Percentiles rank a stretch among this genome's conserved stretches.
Evolutionary conservation across 2,888 invertebrate species (phyloP).

Genomic region (Drosophila setosimentum): DNA sequence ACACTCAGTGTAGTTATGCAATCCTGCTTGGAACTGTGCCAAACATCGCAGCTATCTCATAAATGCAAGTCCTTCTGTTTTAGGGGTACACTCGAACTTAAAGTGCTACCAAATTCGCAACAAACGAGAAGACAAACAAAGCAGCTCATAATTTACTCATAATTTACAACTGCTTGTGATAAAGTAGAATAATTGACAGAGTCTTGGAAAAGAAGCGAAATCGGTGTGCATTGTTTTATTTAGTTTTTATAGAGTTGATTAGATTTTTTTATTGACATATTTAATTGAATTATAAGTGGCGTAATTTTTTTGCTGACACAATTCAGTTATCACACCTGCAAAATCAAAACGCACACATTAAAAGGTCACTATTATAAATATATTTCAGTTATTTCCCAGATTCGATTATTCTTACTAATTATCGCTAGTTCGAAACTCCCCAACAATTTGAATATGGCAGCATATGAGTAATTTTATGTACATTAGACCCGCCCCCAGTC

Average conservation of each 20-base stretch:
- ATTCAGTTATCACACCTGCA: conserved; percentile 54
- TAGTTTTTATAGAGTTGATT: conserved; percentile 71
- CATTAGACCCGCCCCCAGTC: conserved; percentile 20
- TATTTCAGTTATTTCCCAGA: conserved; percentile 76
- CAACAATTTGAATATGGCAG: not conserved
- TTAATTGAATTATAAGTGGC: conserved; percentile 76
- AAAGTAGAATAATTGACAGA: conserved; percentile 2
- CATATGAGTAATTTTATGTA: conserved; percentile 17
- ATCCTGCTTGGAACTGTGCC: conserved; percentile 24
- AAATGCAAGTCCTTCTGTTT: conserved; percentile 31
- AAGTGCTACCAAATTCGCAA: conserved; percentile 50
- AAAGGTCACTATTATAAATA: conserved; percentile 13
- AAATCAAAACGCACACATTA: conserved; percentile 36
- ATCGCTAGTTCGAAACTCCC: conserved; percentile 26
- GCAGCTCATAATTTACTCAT: conserved; percentile 43
- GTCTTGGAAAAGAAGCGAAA: not conserved
- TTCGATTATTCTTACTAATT: conserved; percentile 53
- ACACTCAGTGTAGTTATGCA: conserved; percentile 23
- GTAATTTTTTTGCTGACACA: conserved; percentile 64
- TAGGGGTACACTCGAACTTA: conserved; percentile 28
- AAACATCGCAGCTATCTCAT: conserved; percentile 50
- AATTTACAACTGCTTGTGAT: conserved; percentile 49
- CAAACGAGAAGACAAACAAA: conserved; percentile 60
- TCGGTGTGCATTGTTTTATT: not conserved
- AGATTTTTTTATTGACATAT: conserved; percentile 76